These are phyloP conservation scores for Meda fulgida DNA, from an alignment of 2,797 vertebrate genomes.

Conservation along the genomic window DNA sequence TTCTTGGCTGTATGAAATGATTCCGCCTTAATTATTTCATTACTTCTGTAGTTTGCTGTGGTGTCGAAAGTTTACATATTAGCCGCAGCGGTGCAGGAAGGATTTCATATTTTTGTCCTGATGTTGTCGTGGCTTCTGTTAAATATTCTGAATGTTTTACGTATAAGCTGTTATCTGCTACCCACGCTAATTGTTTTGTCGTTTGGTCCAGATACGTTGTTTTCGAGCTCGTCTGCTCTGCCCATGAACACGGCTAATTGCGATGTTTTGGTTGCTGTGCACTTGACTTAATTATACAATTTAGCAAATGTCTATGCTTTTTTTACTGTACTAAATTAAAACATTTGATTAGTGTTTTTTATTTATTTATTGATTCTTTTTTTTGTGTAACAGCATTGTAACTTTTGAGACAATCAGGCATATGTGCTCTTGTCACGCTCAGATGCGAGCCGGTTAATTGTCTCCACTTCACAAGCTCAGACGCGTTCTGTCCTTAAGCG, in stretches of 20 bases:
- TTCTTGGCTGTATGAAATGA: not conserved
- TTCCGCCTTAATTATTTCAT: slow-evolving; percentile 3
- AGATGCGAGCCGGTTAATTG: slow-evolving; percentile 6
- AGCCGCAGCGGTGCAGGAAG: not conserved
- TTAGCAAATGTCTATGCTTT: slow-evolving; percentile 40
- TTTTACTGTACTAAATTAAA: slow-evolving; percentile 11
- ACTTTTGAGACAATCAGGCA: slow-evolving; percentile 41
- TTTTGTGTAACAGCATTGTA: not conserved
- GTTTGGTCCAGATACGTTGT: not conserved
- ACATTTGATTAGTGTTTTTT: slow-evolving; percentile 3
- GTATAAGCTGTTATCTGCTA: not conserved
- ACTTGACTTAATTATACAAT: slow-evolving; percentile 33
- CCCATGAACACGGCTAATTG: slow-evolving; percentile 25
- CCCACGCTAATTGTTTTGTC: slow-evolving; percentile 25
- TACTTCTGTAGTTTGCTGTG: not conserved
- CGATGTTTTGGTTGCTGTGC: slow-evolving; percentile 10
- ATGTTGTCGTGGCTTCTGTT: not conserved
- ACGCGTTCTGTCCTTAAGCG: not conserved
- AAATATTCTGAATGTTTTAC: slow-evolving; percentile 4
- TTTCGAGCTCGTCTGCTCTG: slow-evolving; percentile 6
- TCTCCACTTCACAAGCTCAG: slow-evolving; percentile 18
- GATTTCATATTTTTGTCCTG: not conserved
- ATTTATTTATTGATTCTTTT: not conserved
- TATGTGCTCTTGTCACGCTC: slow-evolving; percentile 17
- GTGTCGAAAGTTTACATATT: not conserved